Evolutionary conservation across 2,797 vertebrate species (phyloP), one percentile per base, ranked within the genome.

Genomic region (Centropyge bicolor): DNA sequence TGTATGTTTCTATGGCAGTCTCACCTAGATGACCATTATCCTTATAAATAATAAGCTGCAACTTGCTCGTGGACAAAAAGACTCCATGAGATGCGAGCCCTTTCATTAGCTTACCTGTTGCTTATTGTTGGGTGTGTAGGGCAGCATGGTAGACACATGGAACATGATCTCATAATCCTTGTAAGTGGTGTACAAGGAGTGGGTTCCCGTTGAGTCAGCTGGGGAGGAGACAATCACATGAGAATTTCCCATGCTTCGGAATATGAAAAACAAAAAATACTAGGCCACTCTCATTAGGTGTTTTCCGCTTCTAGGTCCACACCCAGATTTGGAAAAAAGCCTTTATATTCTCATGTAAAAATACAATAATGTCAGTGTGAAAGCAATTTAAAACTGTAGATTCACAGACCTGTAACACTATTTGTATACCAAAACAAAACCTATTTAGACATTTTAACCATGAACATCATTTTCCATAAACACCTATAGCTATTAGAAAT

Each of bases 151-250:
- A 6, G 98, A 99, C 78, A 99, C 97, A 0, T 99, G 98, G 92
- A 99, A 98, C 98, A 99, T 99, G 76, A 99, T 96, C 93, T 99
- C 98, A 81, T 98, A 99, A 89, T 99, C 98, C 90, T 98, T 99
- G 83, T 98, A 96, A 0, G 96, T 96, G 66, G 98, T 98, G 78
- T 97, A 98, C 19, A 99, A 91, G 83, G 98, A 99, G 88, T 99
- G 97, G 60, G 97, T 99, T 74, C 98, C 98, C 0, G 98, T 99
- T 17, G 98, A 99, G 93, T 98, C 97, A 85, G 97, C 97, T 98
- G 88, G 52, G 22, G 64, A 35, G 27, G 8, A 27, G 82, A 80
- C 35, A 78, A 71, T 24, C 3, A 49, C 41, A 71, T 3, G 12
- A 78, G 17, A 65, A 74, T 67, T 63, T 64, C 24, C 63, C n/a